phyloP scores from a whole-genome alignment of 1,140 invertebrate species.

The Zaprionus davidi region DNA sequence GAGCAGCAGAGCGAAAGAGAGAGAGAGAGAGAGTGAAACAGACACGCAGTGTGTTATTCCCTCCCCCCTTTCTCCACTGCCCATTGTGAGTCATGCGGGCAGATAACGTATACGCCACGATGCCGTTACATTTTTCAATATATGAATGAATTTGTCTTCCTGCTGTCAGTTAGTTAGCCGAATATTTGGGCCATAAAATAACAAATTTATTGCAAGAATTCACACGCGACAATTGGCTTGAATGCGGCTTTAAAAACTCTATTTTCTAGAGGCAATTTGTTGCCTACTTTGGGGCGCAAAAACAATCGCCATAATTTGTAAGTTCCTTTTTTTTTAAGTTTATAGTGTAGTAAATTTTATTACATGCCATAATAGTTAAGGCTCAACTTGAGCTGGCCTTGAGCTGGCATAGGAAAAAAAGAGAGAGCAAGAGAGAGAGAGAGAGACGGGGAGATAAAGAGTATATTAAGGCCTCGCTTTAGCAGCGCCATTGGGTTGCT shows the following conservation, averaged over 20 bases:
- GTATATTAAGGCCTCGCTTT: constrained; percentile 5
- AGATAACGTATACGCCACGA: constrained; percentile 65
- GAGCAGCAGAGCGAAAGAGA: not conserved
- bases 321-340: not conserved
- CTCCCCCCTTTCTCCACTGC: not conserved
- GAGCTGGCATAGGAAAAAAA: not conserved
- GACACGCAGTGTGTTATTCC: not conserved
- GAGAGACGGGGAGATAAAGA: not conserved
- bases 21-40: not conserved
- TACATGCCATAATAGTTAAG: not conserved
- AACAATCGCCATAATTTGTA: not conserved
- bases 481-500: constrained; percentile 12
- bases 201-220: constrained; percentile 32
- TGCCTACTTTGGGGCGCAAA: not conserved
- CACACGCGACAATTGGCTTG: constrained; percentile 23
- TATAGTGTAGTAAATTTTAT: constrained; percentile 1
- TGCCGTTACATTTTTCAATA: constrained; percentile 30
- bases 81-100: constrained; percentile 28
- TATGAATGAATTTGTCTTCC: constrained; percentile 64
- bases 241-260: not conserved
- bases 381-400: not conserved
- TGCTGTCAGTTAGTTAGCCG: constrained; percentile 10
- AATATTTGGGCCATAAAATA: constrained; percentile 16
- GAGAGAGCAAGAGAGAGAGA: not conserved
- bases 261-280: not conserved